These are phyloP conservation scores for Thermophis baileyi DNA, from an alignment of 2,113 vertebrate species.

Conservation along the genomic window DNA sequence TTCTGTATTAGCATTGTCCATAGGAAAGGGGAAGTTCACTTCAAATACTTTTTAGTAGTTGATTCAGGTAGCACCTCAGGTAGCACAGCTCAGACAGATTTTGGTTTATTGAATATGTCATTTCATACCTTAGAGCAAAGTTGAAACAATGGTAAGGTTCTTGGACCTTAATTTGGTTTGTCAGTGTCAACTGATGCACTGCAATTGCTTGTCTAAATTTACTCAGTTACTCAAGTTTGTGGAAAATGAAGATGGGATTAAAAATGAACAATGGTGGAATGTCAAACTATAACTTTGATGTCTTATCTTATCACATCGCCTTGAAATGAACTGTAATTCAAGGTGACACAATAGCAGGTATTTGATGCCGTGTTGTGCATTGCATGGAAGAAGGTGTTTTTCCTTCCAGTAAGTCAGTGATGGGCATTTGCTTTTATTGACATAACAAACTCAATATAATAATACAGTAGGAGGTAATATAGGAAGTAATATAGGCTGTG, in stretches of 20 bases:
- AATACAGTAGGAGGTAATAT: background rate
- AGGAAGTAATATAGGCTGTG: background rate
- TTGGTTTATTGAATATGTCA: constrained; percentile 35
- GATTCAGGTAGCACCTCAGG: background rate
- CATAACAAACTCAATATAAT: background rate
- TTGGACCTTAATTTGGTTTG: constrained; percentile 59
- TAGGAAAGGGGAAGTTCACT: constrained; percentile 15
- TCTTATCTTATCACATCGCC: rapidly evolving
- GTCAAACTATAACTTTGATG: background rate
- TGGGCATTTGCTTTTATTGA: background rate
- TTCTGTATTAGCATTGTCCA: background rate
- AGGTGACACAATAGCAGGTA: rapidly evolving
- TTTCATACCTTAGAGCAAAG: constrained; percentile 29
- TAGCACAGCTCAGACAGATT: constrained; percentile 28
- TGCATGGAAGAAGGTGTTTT: background rate
- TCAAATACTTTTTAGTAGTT: constrained; percentile 48
- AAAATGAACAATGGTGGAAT: background rate
- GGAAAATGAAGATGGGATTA: constrained; percentile 45
- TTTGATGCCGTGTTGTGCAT: background rate
- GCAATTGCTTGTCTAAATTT: constrained; percentile 56
- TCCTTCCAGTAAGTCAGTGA: background rate
- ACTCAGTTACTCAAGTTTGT: constrained; percentile 42
- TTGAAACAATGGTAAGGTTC: constrained; percentile 39
- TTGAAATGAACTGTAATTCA: background rate
- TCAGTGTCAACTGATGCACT: constrained; percentile 64